Evolutionary conservation across 2,888 invertebrate genomes (phyloP).

Genomic region (Archips xylosteana): DNA sequence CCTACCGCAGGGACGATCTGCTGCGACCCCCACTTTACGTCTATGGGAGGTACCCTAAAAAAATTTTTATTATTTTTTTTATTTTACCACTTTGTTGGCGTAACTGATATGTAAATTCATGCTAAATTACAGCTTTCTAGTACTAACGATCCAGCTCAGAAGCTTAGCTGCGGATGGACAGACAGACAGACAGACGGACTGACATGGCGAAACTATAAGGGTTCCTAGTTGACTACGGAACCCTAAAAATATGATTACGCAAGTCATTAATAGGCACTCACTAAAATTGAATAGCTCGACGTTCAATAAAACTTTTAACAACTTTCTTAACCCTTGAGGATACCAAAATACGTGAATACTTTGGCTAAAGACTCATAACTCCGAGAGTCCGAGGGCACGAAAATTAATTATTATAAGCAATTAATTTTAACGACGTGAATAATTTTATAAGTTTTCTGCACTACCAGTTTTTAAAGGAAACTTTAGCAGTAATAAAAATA

Average conservation of each 20-base stretch:
- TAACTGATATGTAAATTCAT: too few species aligned
- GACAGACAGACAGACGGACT: too few species aligned
- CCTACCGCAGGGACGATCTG: too few species aligned
- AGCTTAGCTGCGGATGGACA: too few species aligned
- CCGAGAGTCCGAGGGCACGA: not conserved
- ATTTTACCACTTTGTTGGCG: too few species aligned
- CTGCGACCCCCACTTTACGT: too few species aligned
- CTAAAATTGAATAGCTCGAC: constrained; percentile 15
- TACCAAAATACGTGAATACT: not conserved
- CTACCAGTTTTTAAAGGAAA: not conserved
- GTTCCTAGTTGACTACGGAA: too few species aligned
- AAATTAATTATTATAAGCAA: not conserved
- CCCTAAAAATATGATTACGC: not conserved
- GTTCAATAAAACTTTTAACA: constrained; percentile 24
- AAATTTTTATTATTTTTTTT: too few species aligned
- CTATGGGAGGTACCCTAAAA: too few species aligned
- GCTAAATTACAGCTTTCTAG: too few species aligned
- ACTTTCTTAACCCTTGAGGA: constrained; percentile 18
- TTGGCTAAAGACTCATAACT: not conserved
- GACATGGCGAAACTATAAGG: too few species aligned
- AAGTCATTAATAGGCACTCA: not conserved
- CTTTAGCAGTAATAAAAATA: not conserved
- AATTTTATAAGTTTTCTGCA: not conserved
- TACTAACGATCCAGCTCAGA: too few species aligned
- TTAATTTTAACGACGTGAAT: not conserved